Evolutionary conservation across 2,888 invertebrate species (phyloP).

Genomic region (Tenthredo livida): DNA sequence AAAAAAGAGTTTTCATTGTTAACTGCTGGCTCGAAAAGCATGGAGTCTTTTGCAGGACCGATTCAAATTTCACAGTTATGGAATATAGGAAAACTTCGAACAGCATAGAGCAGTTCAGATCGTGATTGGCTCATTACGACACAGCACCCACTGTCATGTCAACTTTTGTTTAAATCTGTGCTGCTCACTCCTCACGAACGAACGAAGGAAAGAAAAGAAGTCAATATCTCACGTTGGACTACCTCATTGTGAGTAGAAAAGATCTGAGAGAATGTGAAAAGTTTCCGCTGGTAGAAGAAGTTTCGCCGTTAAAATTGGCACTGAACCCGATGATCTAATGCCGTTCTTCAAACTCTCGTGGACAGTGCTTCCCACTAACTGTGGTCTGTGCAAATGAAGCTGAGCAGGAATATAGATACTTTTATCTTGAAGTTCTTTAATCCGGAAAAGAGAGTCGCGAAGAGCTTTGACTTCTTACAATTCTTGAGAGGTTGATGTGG

Average conservation of each 20-base stretch:
- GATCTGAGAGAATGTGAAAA: background rate
- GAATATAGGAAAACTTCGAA: background rate
- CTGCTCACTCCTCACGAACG: background rate
- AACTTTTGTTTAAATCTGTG: background rate
- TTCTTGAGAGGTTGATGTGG: background rate
- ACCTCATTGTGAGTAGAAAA: background rate
- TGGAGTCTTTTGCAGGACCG: background rate
- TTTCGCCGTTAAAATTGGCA: conserved; percentile 5
- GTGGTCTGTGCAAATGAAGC: background rate
- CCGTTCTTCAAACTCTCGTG: background rate
- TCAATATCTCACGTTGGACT: background rate
- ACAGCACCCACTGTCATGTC: background rate
- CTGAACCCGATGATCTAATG: conserved; percentile 17
- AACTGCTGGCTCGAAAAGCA: background rate
- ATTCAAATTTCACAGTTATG: background rate
- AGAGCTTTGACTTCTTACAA: conserved; percentile 10
- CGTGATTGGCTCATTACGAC: no score
- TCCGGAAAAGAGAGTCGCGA: background rate
- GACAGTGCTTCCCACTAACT: background rate
- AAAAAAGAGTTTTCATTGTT: background rate
- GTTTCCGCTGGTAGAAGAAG: background rate
- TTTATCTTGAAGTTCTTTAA: background rate
- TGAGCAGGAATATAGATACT: background rate
- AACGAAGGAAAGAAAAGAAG: background rate
- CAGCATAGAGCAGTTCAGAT: no score